These are phyloP conservation scores for Hedychridium roseum DNA, from an alignment of 2,888 invertebrate genomes.

Conservation along the genomic window DNA sequence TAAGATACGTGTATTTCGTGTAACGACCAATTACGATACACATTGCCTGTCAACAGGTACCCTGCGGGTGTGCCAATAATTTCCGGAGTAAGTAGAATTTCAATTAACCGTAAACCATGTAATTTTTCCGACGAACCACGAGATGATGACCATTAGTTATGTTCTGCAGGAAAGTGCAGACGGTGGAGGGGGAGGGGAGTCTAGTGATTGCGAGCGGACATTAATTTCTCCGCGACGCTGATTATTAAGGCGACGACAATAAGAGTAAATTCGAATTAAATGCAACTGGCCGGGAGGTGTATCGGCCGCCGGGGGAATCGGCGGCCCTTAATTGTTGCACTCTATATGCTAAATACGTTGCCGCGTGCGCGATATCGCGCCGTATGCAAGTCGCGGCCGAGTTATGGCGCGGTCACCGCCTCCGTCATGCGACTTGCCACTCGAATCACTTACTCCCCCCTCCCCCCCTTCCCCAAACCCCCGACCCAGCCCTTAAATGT, in stretches of 20 bases:
- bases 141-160: conserved; percentile 35
- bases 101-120: too few relatives aligned
- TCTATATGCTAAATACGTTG: conserved; percentile 60
- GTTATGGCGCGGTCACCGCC: conserved; percentile 62
- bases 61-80: too few relatives aligned
- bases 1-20: too few relatives aligned
- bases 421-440: conserved; percentile 60
- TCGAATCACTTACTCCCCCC: conserved; percentile 52
- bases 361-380: conserved; percentile 59
- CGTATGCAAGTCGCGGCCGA: conserved; percentile 40
- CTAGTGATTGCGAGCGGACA: conserved; percentile 33
- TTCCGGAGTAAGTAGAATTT: too few relatives aligned
- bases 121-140: too few relatives aligned
- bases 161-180: too few relatives aligned
- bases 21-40: too few relatives aligned
- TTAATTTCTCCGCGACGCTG: conserved; percentile 39
- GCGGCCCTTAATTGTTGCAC: conserved; percentile 58
- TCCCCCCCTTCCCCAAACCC: conserved; percentile 12
- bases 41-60: too few relatives aligned
- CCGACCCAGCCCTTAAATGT: too few relatives aligned
- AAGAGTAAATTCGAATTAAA: conserved; percentile 47
- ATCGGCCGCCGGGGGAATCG: conserved; percentile 38
- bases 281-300: conserved; percentile 28
- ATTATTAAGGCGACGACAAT: conserved; percentile 49
- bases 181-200: conserved; percentile 7